These are phyloP conservation scores for Clitarchus hookeri DNA, from an alignment of 2,888 invertebrate species.

Conservation along the genomic window DNA sequence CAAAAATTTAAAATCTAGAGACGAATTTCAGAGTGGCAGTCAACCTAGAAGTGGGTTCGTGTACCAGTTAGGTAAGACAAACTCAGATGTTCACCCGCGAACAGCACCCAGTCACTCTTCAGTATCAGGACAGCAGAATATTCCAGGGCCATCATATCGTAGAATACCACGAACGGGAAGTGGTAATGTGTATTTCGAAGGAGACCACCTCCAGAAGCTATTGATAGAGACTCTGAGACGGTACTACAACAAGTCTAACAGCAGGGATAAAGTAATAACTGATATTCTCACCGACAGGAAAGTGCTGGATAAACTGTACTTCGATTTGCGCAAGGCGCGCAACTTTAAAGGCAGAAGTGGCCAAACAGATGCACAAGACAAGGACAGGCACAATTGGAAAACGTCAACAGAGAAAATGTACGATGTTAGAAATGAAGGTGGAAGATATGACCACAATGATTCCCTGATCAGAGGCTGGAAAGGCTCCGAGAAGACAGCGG, in stretches of 20 bases:
- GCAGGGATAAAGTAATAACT: slow-evolving; percentile 71
- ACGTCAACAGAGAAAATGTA: not conserved
- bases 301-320: slow-evolving; percentile 72
- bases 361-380: slow-evolving; percentile 16
- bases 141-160: not conserved
- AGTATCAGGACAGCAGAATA: not conserved
- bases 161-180: slow-evolving; percentile 31
- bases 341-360: slow-evolving; percentile 55
- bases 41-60: not conserved
- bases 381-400: slow-evolving; percentile 3
- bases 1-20: not conserved
- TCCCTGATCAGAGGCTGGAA: slow-evolving; percentile 45
- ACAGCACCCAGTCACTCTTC: not conserved
- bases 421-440: not conserved
- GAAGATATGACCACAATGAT: slow-evolving; percentile 48
- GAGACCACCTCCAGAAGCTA: slow-evolving; percentile 63
- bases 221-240: slow-evolving; percentile 69
- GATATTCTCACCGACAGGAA: slow-evolving; percentile 74
- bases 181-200: slow-evolving; percentile 52
- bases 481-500: slow-evolving; percentile 38
- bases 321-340: slow-evolving; percentile 71
- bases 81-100: not conserved
- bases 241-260: slow-evolving; percentile 68
- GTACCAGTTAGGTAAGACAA: not conserved
- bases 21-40: not conserved